phyloP scores from a whole-genome alignment of 1,140 invertebrate species.

The Nilaparvata lugens region DNA sequence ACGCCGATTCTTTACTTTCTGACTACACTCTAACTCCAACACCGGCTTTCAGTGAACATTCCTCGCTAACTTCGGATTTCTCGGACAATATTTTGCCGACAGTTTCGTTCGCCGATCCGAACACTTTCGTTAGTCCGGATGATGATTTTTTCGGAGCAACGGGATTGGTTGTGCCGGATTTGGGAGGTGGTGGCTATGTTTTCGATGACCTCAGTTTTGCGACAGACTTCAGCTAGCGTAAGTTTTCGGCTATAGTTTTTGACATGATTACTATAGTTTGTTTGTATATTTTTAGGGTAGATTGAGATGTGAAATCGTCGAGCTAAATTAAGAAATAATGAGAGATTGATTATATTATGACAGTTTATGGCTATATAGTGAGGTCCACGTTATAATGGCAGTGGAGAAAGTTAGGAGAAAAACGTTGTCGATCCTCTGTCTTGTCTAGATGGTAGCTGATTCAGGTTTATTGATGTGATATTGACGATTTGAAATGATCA shows the following conservation, averaged over 20 bases:
- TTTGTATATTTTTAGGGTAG: too few species aligned
- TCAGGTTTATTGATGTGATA: too few species aligned
- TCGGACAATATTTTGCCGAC: background rate
- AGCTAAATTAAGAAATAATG: too few species aligned
- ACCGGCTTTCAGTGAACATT: constrained; percentile 4
- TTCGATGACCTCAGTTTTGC: background rate
- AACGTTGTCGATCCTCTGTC: too few species aligned
- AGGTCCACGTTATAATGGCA: too few species aligned
- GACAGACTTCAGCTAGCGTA: background rate
- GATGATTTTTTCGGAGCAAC: background rate
- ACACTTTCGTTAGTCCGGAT: background rate
- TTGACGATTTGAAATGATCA: too few species aligned
- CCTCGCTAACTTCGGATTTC: background rate
- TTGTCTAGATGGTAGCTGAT: too few species aligned
- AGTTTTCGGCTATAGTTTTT: background rate
- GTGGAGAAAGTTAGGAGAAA: too few species aligned
- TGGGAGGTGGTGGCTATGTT: background rate
- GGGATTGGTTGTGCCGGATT: background rate
- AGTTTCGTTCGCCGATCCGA: background rate
- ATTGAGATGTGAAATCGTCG: too few species aligned
- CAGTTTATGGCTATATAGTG: too few species aligned
- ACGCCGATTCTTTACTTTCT: constrained; percentile 17
- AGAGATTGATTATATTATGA: too few species aligned
- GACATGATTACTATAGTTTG: too few species aligned
- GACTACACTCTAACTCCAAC: constrained; percentile 3